These are phyloP conservation scores for Pycnomerus fuliginosus DNA, from an alignment of 2,888 invertebrate species.

Conservation along the genomic window DNA sequence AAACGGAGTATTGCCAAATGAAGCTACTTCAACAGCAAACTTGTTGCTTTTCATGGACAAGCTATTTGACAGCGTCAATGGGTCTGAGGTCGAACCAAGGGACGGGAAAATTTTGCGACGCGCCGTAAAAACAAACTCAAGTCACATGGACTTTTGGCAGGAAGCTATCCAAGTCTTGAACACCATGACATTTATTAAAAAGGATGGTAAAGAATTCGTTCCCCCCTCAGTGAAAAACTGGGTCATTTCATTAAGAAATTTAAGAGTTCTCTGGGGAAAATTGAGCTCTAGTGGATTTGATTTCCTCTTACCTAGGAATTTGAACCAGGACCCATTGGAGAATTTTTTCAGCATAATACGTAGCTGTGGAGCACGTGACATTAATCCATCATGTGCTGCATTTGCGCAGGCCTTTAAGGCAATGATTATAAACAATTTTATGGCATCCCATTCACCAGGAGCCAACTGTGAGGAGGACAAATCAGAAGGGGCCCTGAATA, in stretches of 20 bases:
- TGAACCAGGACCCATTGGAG: slow-evolving; percentile 10
- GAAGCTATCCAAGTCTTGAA: slow-evolving; percentile 3
- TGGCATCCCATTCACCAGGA: slow-evolving; percentile 5
- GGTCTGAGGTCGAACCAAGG: background rate
- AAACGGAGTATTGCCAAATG: too few species aligned
- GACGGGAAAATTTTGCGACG: slow-evolving; percentile 1
- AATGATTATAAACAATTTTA: slow-evolving; percentile 13
- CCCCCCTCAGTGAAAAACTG: slow-evolving; percentile 4
- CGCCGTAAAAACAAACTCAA: background rate
- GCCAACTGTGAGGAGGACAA: slow-evolving; percentile 10
- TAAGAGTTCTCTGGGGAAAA: slow-evolving; percentile 6
- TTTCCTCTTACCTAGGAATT: slow-evolving; percentile 1
- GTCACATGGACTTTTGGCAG: slow-evolving; percentile 1
- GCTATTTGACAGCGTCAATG: slow-evolving; percentile 11
- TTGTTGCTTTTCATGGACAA: slow-evolving; percentile 6
- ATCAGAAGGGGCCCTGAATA: background rate
- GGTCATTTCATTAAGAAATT: slow-evolving; percentile 4
- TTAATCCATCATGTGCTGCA: slow-evolving; percentile 3
- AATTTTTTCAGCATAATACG: slow-evolving; percentile 12
- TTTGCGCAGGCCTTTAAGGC: slow-evolving; percentile 5
- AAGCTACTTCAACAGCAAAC: slow-evolving; percentile 6
- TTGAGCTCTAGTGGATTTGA: background rate
- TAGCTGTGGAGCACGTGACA: slow-evolving; percentile 11
- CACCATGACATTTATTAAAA: background rate
- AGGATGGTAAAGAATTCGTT: background rate